Evolutionary conservation across 2,888 invertebrate genomes (phyloP).

Genomic region (Polyploca ridens): DNA sequence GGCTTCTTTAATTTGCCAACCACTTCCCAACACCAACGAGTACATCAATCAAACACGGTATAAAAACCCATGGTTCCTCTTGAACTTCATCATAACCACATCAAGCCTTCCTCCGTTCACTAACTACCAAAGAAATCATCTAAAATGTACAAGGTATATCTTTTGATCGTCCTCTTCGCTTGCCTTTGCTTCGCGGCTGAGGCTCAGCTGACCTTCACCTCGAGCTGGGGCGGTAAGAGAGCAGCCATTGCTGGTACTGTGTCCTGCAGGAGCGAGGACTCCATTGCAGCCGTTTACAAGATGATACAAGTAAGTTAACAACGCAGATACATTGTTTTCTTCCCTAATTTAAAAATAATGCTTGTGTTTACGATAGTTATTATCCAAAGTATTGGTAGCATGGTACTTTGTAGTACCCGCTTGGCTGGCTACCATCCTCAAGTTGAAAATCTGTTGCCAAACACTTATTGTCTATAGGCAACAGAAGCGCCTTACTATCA

Average conservation of each 20-base stretch:
- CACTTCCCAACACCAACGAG: neutral
- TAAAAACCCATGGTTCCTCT: constrained; percentile 36
- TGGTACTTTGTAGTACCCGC: no score
- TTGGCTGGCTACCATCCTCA: no score
- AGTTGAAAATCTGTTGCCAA: no score
- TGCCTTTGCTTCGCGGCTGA: constrained; percentile 56
- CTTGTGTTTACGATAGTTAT: no score
- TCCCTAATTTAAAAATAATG: no score
- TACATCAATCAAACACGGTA: constrained; percentile 25
- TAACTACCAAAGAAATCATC: neutral
- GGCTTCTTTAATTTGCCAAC: constrained; percentile 50
- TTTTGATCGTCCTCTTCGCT: constrained; percentile 54
- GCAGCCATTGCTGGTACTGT: constrained; percentile 48
- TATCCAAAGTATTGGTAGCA: no score
- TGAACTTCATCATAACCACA: constrained; percentile 31
- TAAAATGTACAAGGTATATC: constrained; percentile 56
- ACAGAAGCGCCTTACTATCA: no score
- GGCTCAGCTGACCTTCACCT: constrained; percentile 84
- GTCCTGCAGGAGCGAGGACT: constrained; percentile 68
- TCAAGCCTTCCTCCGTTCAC: constrained; percentile 12
- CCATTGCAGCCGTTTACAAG: constrained; percentile 62
- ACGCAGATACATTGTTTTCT: neutral
- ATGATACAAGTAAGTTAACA: constrained; percentile 63
- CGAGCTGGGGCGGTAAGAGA: constrained; percentile 82
- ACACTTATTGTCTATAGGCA: no score